Evolutionary conservation across 2,797 vertebrate species (phyloP).

Genomic region (Leuciscus waleckii): DNA sequence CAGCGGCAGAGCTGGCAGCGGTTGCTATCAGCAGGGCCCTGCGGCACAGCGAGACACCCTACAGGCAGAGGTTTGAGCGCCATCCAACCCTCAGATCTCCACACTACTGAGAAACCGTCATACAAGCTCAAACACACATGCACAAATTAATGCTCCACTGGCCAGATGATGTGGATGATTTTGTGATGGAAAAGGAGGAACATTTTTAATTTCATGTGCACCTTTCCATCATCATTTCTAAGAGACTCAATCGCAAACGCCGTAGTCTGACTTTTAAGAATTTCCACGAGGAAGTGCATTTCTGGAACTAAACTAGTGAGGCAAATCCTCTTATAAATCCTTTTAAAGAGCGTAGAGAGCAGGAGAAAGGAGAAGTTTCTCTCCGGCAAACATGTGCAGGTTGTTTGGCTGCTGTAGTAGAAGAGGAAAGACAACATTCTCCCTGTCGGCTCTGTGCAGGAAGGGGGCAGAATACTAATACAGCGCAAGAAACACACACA

Average conservation of each 20-base stretch:
- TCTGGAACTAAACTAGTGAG: conserved; percentile 82
- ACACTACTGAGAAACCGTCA: conserved; percentile 60
- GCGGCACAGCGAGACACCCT: conserved; percentile 48
- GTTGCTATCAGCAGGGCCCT: conserved; percentile 45
- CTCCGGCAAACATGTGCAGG: conserved; percentile 78
- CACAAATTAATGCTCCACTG: conserved; percentile 5
- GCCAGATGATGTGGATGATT: conserved; percentile 38
- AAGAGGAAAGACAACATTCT: conserved; percentile 75
- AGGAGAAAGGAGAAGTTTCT: conserved; percentile 76
- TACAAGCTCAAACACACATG: conserved; percentile 40
- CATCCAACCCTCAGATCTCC: conserved; percentile 66
- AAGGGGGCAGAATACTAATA: conserved; percentile 71
- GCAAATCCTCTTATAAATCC: conserved; percentile 85
- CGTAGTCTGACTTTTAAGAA: conserved; percentile 82
- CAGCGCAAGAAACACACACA: conserved; percentile 41
- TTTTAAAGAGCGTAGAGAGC: conserved; percentile 77
- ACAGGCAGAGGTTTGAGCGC: conserved; percentile 56
- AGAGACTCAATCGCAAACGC: conserved; percentile 62
- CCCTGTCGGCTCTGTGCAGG: conserved; percentile 71
- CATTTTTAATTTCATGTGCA: conserved; percentile 49
- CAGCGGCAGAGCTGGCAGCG: conserved; percentile 52
- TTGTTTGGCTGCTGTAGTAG: conserved; percentile 77
- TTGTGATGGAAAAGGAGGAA: conserved; percentile 27
- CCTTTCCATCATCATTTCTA: conserved; percentile 65
- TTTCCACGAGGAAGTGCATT: conserved; percentile 77